Base-by-base conservation (phyloP, 1,140 invertebrate species). In the Papilio machaon region DNA sequence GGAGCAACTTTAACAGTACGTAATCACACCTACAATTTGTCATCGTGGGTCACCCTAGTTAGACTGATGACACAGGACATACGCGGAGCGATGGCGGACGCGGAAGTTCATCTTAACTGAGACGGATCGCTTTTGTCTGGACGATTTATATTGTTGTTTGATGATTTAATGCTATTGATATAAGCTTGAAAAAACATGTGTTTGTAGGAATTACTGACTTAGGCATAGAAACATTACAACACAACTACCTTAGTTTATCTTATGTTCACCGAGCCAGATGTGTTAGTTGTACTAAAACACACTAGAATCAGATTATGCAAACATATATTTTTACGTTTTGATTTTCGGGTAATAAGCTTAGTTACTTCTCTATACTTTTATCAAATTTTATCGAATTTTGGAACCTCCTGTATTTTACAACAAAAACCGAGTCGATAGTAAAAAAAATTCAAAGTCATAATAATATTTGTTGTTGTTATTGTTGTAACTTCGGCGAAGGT, bases 21-120 rank as follows among this genome's bases (percentile, higher is more conserved):
- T 94, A 94, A 93, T 93, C 87, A 88, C 87, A 89, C 88, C 87
- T 88, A 90, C 91, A 92, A 94, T 89, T 94, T 94, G 89, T 92
- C 87, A 87, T 92, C 89, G 85, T 87, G 92, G 91, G 91, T 91
- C 90, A 92, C 82, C 90, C 87, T 81, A 82, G 88, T 88, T 86
- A 89, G 90, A 87, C 82, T 80, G 81, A 88, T 85, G 87, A 86
- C 85, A 87, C 75, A 89, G 85, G 85, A 88, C 81, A 83, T 52
- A 78, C 89, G 88, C 87, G 83, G 82, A 86, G 86, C 87, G 83
- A 75, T 76, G 58, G 82, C 77, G 80, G 75, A 80, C 81, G 83
- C 82, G 80, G 58, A 30, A 38, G 11, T 23, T n/a, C n/a, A 17
- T 19, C 38, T 38, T 15, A 78, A 79, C 35, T 47, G 77, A 79